Base-by-base conservation (phyloP, 2,797 vertebrate genomes). In the Oreochromis grahami region DNA sequence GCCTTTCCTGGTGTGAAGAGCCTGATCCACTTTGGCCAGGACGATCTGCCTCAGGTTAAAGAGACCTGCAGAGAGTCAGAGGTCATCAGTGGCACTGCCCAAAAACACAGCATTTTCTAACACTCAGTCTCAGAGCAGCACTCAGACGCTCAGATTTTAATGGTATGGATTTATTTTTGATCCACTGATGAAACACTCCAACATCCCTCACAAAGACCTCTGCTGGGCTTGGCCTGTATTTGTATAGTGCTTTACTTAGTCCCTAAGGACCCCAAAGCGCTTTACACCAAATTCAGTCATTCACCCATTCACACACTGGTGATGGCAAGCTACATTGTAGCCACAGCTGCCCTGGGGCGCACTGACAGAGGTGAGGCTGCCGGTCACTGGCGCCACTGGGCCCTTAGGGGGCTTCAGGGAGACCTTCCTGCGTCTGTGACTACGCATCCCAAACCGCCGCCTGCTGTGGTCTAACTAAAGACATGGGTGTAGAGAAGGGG, bases 41-140 rank as follows among this genome's bases (percentile, higher is more conserved):
- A 99, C 98, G 0, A 99, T 98, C 95, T 99, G 98, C 65, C 98
- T 96, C 92, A 99, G 92, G 94, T 99, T 99, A 89, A 99, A 98
- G 83, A 99, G 96, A 21, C 98, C 98, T 99, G 91, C 3, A 50
- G 2, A 19, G 4, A 63, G 3, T 19, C 77, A 83, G 29, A n/a
- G 5, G 21, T 8, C 4, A 13, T 48, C 26, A 74, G 68, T 6
- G 10, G n/a, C 8, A n/a, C 50, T 1, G 7, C 36, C 36, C 36
- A 38, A 38, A 38, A 51, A 19, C 34, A 34, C 19, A n/a, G 5
- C 19, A 51, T 5, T 11, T 52, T n/a, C 19, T 21, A 52, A 52
- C 5, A 52, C 1, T n/a, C n/a, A 51, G 48, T 51, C 48, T 19
- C 50, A 52, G n/a, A 52, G 50, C 50, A 21, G 19, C 50, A 51